A percentile compares a stretch with the other conserved stretches of the same genome.
Conservation (phyloP, 1,140 invertebrate genomes). For the Papilio polyxenes region DNA sequence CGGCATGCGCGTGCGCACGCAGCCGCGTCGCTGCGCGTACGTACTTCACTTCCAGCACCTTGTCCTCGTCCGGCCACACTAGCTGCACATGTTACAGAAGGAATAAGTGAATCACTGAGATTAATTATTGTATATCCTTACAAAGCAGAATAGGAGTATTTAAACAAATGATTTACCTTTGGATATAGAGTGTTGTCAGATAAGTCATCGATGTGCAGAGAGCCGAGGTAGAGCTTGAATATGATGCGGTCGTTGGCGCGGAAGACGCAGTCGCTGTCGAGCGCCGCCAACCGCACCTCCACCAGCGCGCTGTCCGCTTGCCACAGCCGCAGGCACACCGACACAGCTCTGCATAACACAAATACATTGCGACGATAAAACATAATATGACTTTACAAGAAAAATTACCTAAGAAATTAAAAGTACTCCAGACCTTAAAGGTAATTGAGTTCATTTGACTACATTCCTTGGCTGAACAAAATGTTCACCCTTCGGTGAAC, state of each 20-base stretch:
- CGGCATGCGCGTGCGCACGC: conserved; percentile 82
- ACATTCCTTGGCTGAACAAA: too few species aligned
- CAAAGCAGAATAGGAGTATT: not conserved
- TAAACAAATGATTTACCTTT: conserved; percentile 80
- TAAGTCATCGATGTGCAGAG: conserved; percentile 86
- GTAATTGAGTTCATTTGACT: too few species aligned
- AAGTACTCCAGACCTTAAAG: too few species aligned
- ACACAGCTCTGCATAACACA: conserved; percentile 80
- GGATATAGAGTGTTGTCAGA: conserved; percentile 88
- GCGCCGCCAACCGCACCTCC: conserved; percentile 83
- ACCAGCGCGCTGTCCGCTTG: conserved; percentile 87
- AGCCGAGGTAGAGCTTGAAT: conserved; percentile 85
- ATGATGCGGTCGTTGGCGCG: conserved; percentile 90
- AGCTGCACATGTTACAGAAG: conserved; percentile 73
- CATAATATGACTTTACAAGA: not conserved
- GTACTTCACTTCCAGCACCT: conserved; percentile 89
- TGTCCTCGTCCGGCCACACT: conserved; percentile 87
- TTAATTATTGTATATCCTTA: not conserved
- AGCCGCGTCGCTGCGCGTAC: conserved; percentile 82
- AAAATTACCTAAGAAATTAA: too few species aligned
- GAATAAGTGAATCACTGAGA: not conserved
- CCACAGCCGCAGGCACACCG: conserved; percentile 83
- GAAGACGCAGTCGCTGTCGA: conserved; percentile 89
- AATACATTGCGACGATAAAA: not conserved
- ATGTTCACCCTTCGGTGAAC: too few species aligned